These are phyloP conservation scores for Eunapius fragilis DNA, from an alignment of 37 sponge, comb jelly and placozoan species.

Conservation along the genomic window DNA sequence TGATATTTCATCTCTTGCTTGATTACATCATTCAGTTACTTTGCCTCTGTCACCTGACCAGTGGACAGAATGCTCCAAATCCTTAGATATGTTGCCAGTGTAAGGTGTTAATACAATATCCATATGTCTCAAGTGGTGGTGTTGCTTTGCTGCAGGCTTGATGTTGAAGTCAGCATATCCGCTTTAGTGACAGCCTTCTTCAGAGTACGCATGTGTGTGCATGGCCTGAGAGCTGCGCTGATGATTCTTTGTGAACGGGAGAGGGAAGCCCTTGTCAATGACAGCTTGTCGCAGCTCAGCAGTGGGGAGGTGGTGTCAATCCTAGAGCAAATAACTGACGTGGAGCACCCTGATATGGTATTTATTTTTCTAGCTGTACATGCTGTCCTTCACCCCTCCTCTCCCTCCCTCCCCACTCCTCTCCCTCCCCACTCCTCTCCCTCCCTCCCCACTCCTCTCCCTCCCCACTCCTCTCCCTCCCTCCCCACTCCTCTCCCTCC, in stretches of 20 bases:
- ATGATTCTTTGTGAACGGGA: background rate
- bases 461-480: background rate
- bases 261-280: background rate
- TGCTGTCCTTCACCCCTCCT: no score
- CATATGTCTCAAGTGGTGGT: background rate
- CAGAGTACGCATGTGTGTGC: background rate
- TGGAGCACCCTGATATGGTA: background rate
- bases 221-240: slow-evolving; percentile 8
- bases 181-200: slow-evolving; percentile 4
- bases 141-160: slow-evolving; percentile 6
- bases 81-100: background rate
- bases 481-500: no score
- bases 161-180: background rate
- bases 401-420: background rate
- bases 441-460: background rate
- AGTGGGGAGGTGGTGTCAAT: background rate
- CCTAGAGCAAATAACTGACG: background rate
- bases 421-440: background rate
- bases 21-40: background rate
- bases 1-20: background rate
- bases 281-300: background rate
- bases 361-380: no score
- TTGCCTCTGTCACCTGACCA: background rate
- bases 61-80: slow-evolving; percentile 2
- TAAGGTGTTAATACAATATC: background rate